Conservation (phyloP, 2,113 vertebrate species). For the Eudyptes chrysolophus region DNA sequence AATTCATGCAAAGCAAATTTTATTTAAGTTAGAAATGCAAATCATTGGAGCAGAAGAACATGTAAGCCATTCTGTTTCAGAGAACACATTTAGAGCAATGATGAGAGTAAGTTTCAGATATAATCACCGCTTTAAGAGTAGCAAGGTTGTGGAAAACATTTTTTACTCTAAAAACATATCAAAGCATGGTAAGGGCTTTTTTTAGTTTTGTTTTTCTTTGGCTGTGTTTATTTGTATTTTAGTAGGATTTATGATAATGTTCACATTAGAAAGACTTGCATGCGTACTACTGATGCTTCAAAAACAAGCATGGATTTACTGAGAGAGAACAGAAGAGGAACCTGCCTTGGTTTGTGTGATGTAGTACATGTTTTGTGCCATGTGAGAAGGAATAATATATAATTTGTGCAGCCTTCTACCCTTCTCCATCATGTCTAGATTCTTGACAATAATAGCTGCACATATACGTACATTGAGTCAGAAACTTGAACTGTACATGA, state of each 20-base stretch:
- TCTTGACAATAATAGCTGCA: background rate
- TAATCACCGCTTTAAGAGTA: background rate
- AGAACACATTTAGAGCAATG: background rate
- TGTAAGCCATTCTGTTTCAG: background rate
- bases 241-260: background rate
- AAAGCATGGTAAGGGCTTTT: rapidly evolving
- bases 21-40: background rate
- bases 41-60: background rate
- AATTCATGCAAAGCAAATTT: background rate
- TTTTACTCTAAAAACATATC: background rate
- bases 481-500: background rate
- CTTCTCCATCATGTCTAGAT: background rate
- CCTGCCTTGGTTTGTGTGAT: rapidly evolving
- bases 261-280: background rate
- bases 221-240: background rate
- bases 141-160: rapidly evolving
- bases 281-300: background rate
- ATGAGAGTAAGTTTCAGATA: background rate
- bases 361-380: background rate
- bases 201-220: background rate
- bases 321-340: background rate
- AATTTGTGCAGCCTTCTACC: background rate
- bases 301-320: background rate
- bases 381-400: background rate
- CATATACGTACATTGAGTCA: background rate